Conservation (phyloP, 1,140 invertebrate species). For the Vanessa atalanta region DNA sequence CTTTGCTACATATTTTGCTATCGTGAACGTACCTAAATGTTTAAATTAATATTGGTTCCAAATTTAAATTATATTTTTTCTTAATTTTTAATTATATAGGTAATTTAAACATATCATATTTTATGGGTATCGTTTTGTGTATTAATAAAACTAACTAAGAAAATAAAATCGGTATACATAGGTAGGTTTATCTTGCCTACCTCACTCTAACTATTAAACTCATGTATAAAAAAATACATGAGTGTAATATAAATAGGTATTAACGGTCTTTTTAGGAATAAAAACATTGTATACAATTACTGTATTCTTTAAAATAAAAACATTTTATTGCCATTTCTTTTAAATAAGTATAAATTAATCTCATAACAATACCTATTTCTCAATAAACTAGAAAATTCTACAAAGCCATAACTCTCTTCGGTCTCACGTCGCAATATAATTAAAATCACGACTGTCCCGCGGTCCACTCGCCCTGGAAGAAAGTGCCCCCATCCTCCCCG, state of each 20-base stretch:
- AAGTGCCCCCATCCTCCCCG: constrained; percentile 49
- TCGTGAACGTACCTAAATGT: not conserved
- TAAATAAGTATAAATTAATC: not conserved
- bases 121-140: too few species aligned
- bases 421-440: constrained; percentile 77
- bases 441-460: constrained; percentile 77
- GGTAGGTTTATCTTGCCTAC: too few species aligned
- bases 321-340: not conserved
- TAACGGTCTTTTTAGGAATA: too few species aligned
- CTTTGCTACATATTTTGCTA: not conserved
- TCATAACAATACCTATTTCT: not conserved
- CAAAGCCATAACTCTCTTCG: constrained; percentile 64
- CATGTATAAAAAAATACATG: too few species aligned
- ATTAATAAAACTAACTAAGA: too few species aligned
- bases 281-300: too few species aligned
- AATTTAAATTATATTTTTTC: not conserved
- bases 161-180: too few species aligned
- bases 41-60: not conserved
- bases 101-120: too few species aligned
- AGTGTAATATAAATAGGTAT: too few species aligned
- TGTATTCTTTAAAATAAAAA: not conserved
- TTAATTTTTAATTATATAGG: not conserved
- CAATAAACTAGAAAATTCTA: constrained; percentile 42
- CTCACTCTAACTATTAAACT: too few species aligned
- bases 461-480: constrained; percentile 72